Evolutionary conservation across 1,140 invertebrate genomes (phyloP).

Genomic region (Asobara japonica): DNA sequence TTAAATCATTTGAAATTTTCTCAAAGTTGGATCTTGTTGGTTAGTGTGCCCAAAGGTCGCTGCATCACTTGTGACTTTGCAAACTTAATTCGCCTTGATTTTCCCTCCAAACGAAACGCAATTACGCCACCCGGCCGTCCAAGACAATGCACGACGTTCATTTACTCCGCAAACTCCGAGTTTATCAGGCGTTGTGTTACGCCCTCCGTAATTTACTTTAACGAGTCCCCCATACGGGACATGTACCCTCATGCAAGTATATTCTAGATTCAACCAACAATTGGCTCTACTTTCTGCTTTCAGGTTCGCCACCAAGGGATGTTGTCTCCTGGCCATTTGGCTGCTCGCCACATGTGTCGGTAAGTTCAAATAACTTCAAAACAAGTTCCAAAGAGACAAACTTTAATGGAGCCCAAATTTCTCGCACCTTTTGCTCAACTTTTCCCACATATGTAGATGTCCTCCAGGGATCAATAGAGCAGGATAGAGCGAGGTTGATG

Average conservation of each 20-base stretch:
- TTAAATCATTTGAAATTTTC: no score
- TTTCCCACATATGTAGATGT: no score
- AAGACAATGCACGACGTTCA: not conserved
- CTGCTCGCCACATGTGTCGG: constrained; percentile 51
- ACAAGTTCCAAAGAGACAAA: no score
- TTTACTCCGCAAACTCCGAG: not conserved
- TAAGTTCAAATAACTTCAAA: no score
- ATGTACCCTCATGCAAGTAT: not conserved
- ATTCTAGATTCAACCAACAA: constrained; percentile 41
- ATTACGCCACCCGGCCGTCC: not conserved
- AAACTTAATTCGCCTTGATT: not conserved
- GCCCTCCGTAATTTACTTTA: constrained; percentile 5
- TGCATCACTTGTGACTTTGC: not conserved
- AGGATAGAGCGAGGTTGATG: no score
- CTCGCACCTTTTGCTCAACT: not conserved
- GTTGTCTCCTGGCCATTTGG: constrained; percentile 45
- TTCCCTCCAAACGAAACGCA: not conserved
- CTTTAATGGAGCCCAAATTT: not conserved
- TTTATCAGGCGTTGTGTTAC: not conserved
- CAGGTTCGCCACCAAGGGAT: constrained; percentile 48
- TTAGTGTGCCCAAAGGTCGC: not conserved
- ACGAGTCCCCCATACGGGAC: not conserved
- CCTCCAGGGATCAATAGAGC: no score
- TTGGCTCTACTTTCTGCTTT: constrained; percentile 40
- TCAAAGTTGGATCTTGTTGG: not conserved